Evolutionary conservation across 2,113 vertebrate species (phyloP).

Genomic region (Neogale vison): DNA sequence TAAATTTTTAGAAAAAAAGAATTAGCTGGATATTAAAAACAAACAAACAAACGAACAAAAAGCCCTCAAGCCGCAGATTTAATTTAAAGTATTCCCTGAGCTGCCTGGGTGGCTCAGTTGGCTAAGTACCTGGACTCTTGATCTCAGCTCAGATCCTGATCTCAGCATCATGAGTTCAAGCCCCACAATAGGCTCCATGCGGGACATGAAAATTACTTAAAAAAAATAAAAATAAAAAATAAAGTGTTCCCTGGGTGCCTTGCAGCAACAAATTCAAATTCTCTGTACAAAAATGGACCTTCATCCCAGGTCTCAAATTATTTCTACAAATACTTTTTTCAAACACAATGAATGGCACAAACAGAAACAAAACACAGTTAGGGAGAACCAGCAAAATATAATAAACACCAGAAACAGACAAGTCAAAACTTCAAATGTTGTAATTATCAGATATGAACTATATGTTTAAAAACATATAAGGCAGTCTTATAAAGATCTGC

Average conservation of each 20-base stretch:
- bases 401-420: conserved; percentile 1
- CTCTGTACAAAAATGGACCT: background rate
- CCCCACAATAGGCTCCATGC: too few relatives aligned
- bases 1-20: background rate
- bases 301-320: conserved; percentile 7
- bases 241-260: background rate
- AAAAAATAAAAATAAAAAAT: background rate
- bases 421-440: background rate
- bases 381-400: background rate
- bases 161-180: background rate
- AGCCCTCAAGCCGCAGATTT: background rate
- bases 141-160: background rate
- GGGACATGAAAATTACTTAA: too few relatives aligned
- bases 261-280: background rate
- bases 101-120: background rate
- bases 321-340: conserved; percentile 14
- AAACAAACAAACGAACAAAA: background rate
- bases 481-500: background rate
- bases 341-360: background rate
- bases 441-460: background rate
- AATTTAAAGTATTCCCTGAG: background rate
- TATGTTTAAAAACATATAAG: background rate
- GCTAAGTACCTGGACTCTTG: background rate
- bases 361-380: background rate
- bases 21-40: background rate